Percentiles rank a stretch among this genome's conserved stretches.
Evolutionary conservation across 2,797 vertebrate genomes (phyloP).

Genomic region (Gymnocypris eckloni): DNA sequence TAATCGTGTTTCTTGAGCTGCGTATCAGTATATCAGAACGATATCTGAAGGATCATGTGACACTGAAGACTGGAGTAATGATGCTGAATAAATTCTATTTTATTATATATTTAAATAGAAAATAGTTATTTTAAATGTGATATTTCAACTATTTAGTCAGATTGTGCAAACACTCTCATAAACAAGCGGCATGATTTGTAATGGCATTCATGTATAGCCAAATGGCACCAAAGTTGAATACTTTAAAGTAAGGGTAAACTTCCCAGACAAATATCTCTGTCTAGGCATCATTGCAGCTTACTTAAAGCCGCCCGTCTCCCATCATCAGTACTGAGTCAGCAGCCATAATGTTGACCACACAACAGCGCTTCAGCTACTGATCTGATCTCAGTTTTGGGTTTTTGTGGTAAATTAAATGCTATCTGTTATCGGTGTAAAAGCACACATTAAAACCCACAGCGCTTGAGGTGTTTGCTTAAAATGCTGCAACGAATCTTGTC

Average conservation of each 20-base stretch:
- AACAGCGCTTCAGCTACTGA: background rate
- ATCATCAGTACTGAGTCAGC: conserved; percentile 6
- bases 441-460: background rate
- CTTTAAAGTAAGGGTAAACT: background rate
- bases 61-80: no score
- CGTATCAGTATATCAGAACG: no score
- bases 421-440: background rate
- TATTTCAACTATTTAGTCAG: background rate
- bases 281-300: background rate
- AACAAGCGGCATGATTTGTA: background rate
- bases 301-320: background rate
- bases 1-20: no score
- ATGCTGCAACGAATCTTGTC: background rate
- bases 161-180: background rate
- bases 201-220: no score
- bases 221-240: background rate
- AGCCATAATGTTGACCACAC: background rate
- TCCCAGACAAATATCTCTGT: conserved; percentile 1
- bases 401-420: background rate
- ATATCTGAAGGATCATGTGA: no score
- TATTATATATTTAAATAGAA: no score
- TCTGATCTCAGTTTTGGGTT: background rate
- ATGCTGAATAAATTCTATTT: no score
- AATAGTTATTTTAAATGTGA: background rate
- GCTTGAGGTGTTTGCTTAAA: background rate